phyloP scores from a whole-genome alignment of 2,888 invertebrate genomes.

The Sinodicranocentrus sp. region DNA sequence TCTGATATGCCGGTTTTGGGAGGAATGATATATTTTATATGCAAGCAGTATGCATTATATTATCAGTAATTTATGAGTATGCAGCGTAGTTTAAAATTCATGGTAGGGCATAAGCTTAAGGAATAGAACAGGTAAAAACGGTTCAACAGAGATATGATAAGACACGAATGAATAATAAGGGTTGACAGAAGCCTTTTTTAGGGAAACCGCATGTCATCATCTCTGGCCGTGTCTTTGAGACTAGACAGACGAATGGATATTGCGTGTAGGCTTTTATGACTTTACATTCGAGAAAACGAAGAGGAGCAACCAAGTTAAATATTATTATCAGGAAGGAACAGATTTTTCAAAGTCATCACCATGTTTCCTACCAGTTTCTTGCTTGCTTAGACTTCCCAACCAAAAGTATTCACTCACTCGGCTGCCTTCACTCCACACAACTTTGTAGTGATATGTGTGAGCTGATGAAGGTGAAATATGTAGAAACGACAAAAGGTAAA shows the following conservation, averaged over 20 bases:
- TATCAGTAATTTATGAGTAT: too few species aligned
- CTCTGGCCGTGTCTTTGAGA: background rate
- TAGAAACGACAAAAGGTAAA: too few species aligned
- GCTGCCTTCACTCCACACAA: background rate
- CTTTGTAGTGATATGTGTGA: background rate
- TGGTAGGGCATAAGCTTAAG: too few species aligned
- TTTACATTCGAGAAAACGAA: background rate
- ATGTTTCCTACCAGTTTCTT: background rate
- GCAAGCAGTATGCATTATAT: too few species aligned
- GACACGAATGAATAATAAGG: constrained; percentile 39
- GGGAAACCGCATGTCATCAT: constrained; percentile 15
- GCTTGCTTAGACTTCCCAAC: background rate
- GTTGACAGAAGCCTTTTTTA: constrained; percentile 36
- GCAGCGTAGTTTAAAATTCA: too few species aligned
- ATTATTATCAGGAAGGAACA: constrained; percentile 43
- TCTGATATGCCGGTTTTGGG: too few species aligned
- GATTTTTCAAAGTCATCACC: constrained; percentile 50
- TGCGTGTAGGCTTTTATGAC: background rate
- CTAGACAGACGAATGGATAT: background rate
- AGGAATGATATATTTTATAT: too few species aligned
- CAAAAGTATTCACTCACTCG: constrained; percentile 7
- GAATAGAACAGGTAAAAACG: constrained; percentile 16
- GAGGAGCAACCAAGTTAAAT: background rate
- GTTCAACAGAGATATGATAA: constrained; percentile 26
- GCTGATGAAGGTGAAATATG: too few species aligned